phyloP scores from a whole-genome alignment of 1,140 invertebrate genomes.

The Gonatopus flavifemur region DNA sequence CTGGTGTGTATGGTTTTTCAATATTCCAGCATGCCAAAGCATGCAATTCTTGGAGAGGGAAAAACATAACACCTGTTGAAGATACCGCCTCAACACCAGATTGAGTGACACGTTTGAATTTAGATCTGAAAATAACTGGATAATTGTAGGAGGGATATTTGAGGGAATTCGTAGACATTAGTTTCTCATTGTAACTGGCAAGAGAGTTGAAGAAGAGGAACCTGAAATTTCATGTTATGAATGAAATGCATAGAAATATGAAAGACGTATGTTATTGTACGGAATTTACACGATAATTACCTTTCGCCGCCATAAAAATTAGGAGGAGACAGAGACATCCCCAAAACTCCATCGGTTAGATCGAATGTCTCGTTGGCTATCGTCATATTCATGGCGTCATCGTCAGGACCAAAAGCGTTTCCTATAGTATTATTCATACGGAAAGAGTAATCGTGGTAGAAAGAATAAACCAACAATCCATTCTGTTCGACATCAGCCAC shows the following conservation, averaged over 20 bases:
- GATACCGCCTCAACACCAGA: slow-evolving; percentile 54
- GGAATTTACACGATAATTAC: slow-evolving; percentile 33
- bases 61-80: slow-evolving; percentile 65
- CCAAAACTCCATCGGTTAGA: slow-evolving; percentile 52
- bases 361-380: slow-evolving; percentile 51
- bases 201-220: slow-evolving; percentile 59
- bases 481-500: slow-evolving; percentile 54
- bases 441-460: slow-evolving; percentile 47
- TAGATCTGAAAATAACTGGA: slow-evolving; percentile 49
- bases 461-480: slow-evolving; percentile 52
- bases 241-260: neutral
- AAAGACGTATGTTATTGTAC: neutral
- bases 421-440: slow-evolving; percentile 50
- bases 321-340: slow-evolving; percentile 52
- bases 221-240: slow-evolving; percentile 34
- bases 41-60: slow-evolving; percentile 67
- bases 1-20: slow-evolving; percentile 61
- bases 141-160: slow-evolving; percentile 40
- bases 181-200: slow-evolving; percentile 53
- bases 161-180: slow-evolving; percentile 42
- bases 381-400: slow-evolving; percentile 48
- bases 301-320: slow-evolving; percentile 48
- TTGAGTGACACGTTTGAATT: slow-evolving; percentile 48
- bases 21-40: slow-evolving; percentile 75
- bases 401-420: slow-evolving; percentile 52